Conservation (phyloP, 2,113 vertebrate genomes). For the Cnemophilus loriae region DNA sequence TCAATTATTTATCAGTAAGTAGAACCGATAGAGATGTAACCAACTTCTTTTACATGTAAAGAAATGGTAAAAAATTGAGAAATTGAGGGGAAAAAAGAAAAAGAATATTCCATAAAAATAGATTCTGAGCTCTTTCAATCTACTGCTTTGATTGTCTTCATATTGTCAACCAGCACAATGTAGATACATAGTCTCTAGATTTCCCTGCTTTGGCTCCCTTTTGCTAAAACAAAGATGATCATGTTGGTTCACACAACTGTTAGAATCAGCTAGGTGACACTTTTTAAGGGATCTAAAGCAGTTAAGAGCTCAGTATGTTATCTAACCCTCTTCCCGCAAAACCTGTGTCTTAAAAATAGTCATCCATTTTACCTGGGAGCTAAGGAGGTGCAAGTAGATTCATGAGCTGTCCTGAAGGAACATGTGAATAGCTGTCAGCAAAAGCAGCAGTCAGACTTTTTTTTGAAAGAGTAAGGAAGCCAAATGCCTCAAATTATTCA, state of each 20-base stretch:
- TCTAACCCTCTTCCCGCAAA: not conserved
- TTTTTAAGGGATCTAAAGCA: not conserved
- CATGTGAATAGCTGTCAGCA: not conserved
- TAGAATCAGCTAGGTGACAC: not conserved
- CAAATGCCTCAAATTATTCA: not conserved
- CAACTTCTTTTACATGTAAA: not conserved
- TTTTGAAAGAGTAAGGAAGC: not conserved
- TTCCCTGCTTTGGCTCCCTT: not conserved
- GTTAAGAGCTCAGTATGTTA: not conserved
- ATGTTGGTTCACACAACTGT: not conserved
- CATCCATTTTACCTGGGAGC: not conserved
- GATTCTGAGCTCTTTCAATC: not conserved
- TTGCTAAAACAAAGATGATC: not conserved
- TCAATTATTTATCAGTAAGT: not conserved
- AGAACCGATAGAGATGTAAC: not conserved
- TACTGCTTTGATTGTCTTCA: not conserved
- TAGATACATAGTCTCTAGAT: not conserved
- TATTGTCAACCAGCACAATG: not conserved
- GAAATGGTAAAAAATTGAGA: not conserved
- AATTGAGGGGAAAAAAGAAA: not conserved
- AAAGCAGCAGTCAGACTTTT: not conserved
- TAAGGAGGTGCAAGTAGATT: not conserved
- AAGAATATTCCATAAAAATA: not conserved
- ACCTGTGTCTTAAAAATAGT: not conserved
- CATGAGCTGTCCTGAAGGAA: not conserved